These are phyloP conservation scores for Sminthurinus aureus DNA, from an alignment of 2,888 invertebrate genomes.

Conservation along the genomic window DNA sequence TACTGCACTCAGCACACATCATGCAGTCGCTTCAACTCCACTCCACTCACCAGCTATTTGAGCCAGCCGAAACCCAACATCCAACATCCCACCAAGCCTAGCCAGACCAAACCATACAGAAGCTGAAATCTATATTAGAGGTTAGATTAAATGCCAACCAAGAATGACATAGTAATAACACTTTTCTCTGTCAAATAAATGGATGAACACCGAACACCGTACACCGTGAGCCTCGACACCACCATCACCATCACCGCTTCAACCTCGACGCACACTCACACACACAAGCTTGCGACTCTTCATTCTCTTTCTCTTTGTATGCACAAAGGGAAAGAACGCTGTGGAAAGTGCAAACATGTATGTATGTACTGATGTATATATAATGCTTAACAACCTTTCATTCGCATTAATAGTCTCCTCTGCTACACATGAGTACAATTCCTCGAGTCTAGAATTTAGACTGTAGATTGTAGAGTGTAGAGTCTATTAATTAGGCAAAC, in stretches of 20 bases:
- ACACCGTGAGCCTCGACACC: neutral
- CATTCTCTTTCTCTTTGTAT: neutral
- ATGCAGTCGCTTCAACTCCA: neutral
- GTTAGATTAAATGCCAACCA: constrained; percentile 36
- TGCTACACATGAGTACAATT: neutral
- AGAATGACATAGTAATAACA: constrained; percentile 29
- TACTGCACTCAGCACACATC: neutral
- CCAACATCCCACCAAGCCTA: neutral
- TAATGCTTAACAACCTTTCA: neutral
- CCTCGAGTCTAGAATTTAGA: too few species aligned
- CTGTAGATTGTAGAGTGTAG: neutral
- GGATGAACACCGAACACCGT: neutral
- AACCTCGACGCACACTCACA: too few species aligned
- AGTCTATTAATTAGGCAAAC: constrained; percentile 8
- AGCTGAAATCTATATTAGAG: constrained; percentile 21
- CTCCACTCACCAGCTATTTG: neutral
- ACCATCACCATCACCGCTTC: neutral
- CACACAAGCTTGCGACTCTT: neutral
- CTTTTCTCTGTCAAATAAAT: constrained; percentile 27
- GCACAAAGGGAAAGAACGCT: too few species aligned
- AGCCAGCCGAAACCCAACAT: neutral
- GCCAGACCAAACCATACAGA: neutral
- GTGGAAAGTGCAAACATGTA: neutral
- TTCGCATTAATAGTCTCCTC: too few species aligned
- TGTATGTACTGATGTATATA: neutral